Base-by-base conservation (phyloP, 1,140 invertebrate genomes). In the Heliconius hewitsoni region DNA sequence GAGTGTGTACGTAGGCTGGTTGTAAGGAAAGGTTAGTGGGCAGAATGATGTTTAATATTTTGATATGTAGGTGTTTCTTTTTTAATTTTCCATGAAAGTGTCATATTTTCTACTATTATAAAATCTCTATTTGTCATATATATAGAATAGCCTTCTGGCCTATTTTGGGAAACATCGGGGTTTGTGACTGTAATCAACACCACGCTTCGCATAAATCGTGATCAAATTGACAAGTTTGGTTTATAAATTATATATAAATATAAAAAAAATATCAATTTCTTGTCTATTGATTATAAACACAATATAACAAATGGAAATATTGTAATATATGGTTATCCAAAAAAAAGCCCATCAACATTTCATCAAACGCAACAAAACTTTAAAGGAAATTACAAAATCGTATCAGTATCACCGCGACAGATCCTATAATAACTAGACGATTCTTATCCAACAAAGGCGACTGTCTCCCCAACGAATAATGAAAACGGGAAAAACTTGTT, bases 401-500 rank as follows among this genome's bases (percentile, higher is more conserved):
- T 78, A 82, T 81, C 76, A 30, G 80, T 74, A 71, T 83, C 82
- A 77, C 73, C 78, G 78, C 55, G 81, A 84, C 78, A 76, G 83
- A 83, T 81, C 82, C 79, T 81, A 84, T 82, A 84, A 83, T 86
- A 80, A 77, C 82, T 83, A 89, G 86, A 89, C 87, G 89, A 91
- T 93, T 87, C 88, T 89, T 92, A 93, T 90, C 89, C 90, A 46
- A 77, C 76, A 94, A 89, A 87, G 87, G 77, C 84, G 78, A 84
- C 79, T 88, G 87, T 87, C 89, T 90, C 89, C 91, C 86, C 93
- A 93, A 91, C 87, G 91, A 91, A 94, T 94, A 94, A 94, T 92
- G 91, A 94, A 92, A 93, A 88, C 93, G 92, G 91, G 91, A 94
- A 94, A 94, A 94, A 94, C 91, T 94, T 93, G 85, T 37, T 93